phyloP scores from a whole-genome alignment of 2,888 invertebrate species.

The Tridacna gigas region DNA sequence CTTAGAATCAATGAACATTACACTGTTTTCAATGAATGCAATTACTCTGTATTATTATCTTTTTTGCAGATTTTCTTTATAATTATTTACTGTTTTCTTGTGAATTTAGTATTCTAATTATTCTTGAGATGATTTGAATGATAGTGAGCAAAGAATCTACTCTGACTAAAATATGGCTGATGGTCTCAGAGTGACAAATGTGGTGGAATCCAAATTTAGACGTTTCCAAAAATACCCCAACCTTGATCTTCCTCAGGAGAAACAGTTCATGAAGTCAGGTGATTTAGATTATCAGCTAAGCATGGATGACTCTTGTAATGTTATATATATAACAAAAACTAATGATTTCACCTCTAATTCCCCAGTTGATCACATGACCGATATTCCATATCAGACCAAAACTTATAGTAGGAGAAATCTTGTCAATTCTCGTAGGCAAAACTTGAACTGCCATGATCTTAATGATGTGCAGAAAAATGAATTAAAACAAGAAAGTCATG shows the following conservation, averaged over 20 bases:
- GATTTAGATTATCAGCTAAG: background rate
- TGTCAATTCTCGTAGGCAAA: too few relatives aligned
- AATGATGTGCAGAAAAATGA: too few relatives aligned
- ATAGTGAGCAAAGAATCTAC: background rate
- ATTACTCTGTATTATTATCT: too few relatives aligned
- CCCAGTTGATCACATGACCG: too few relatives aligned
- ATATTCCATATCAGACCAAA: too few relatives aligned
- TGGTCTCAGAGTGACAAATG: slow-evolving; percentile 5
- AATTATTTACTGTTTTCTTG: background rate
- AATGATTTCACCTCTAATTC: too few relatives aligned
- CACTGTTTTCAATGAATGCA: too few relatives aligned
- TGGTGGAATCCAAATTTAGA: slow-evolving; percentile 2
- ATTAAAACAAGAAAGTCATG: background rate
- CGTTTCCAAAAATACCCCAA: slow-evolving; percentile 10
- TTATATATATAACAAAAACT: background rate
- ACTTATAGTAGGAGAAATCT: too few relatives aligned
- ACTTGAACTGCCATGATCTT: too few relatives aligned
- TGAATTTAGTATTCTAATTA: background rate
- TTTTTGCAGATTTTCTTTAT: background rate
- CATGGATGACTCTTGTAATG: slow-evolving; percentile 1
- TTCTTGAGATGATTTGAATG: background rate
- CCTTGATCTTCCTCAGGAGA: background rate
- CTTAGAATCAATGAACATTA: too few relatives aligned
- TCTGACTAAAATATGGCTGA: background rate
- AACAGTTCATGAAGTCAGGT: background rate